Evolutionary conservation across 2,113 vertebrate species (phyloP).

Genomic region (Xenopus borealis): DNA sequence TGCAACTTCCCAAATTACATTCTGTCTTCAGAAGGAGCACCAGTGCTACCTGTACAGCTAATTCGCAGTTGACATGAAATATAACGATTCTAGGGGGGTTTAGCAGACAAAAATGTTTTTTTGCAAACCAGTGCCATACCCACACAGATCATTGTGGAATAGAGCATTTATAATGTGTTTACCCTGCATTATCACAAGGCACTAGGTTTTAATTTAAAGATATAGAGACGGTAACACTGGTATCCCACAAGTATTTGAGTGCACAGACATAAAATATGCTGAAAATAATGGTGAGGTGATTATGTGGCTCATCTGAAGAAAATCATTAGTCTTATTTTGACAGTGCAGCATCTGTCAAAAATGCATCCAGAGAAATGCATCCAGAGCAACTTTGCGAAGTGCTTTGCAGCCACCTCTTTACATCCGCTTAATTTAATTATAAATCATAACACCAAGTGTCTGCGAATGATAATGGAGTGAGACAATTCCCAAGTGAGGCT

Average conservation of each 20-base stretch:
- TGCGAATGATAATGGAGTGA: neutral
- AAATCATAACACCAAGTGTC: neutral
- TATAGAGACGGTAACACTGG: conserved; percentile 1
- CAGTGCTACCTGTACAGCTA: too few relatives aligned
- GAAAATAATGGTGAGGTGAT: neutral
- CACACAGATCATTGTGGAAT: neutral
- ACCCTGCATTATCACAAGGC: conserved; percentile 28
- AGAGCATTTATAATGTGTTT: neutral
- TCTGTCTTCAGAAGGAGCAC: too few relatives aligned
- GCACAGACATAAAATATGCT: too few relatives aligned
- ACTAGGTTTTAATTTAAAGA: conserved; percentile 16
- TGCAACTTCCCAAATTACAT: too few relatives aligned
- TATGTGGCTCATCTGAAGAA: neutral
- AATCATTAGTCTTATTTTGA: conserved; percentile 1
- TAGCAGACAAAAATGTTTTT: too few relatives aligned
- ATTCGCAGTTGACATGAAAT: too few relatives aligned
- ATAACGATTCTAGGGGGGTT: too few relatives aligned
- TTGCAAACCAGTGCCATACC: too few relatives aligned
- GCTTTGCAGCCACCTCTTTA: neutral
- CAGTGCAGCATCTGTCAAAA: neutral
- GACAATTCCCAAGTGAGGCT: neutral
- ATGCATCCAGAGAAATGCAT: neutral
- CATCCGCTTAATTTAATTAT: neutral
- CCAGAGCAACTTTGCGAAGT: neutral
- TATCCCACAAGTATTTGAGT: neutral